These are phyloP conservation scores for Falco novaeseelandiae DNA, from an alignment of 2,797 vertebrate genomes.

Conservation along the genomic window DNA sequence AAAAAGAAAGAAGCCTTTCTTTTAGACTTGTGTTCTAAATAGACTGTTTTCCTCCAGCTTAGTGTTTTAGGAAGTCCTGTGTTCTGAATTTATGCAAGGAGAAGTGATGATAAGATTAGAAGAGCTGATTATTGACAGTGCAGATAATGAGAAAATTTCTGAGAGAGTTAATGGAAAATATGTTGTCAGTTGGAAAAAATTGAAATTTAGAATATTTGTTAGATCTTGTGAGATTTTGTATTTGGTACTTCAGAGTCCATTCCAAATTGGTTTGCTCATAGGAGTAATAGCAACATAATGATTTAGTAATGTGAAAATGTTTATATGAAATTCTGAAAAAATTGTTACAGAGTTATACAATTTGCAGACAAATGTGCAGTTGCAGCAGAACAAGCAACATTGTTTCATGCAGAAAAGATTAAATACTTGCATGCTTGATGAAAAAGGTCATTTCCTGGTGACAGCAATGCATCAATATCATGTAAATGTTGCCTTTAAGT, in stretches of 20 bases:
- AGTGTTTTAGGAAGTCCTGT: not conserved
- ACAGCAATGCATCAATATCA: not conserved
- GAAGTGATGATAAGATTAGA: not conserved
- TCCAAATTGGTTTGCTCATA: not conserved
- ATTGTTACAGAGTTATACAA: not conserved
- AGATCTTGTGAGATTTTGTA: not conserved
- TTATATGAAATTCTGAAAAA: not conserved
- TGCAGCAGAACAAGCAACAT: not conserved
- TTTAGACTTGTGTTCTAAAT: not conserved
- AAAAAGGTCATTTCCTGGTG: not conserved
- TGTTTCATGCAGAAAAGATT: not conserved
- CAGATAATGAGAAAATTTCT: not conserved
- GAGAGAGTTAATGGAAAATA: not conserved
- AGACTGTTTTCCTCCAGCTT: not conserved
- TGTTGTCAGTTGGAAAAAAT: not conserved
- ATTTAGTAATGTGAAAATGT: not conserved
- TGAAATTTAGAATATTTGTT: not conserved
- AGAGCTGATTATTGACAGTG: not conserved
- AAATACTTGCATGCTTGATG: not conserved
- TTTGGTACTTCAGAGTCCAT: not conserved
- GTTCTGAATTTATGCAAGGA: not conserved
- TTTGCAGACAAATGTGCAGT: not conserved
- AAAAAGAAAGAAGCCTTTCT: not conserved
- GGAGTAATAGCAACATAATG: not conserved
- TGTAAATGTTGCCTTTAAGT: not conserved